A percentile compares a stretch with the other conserved stretches of the same genome.
Conservation (phyloP, 2,113 vertebrate species). For the Microcebus lehilahytsara region DNA sequence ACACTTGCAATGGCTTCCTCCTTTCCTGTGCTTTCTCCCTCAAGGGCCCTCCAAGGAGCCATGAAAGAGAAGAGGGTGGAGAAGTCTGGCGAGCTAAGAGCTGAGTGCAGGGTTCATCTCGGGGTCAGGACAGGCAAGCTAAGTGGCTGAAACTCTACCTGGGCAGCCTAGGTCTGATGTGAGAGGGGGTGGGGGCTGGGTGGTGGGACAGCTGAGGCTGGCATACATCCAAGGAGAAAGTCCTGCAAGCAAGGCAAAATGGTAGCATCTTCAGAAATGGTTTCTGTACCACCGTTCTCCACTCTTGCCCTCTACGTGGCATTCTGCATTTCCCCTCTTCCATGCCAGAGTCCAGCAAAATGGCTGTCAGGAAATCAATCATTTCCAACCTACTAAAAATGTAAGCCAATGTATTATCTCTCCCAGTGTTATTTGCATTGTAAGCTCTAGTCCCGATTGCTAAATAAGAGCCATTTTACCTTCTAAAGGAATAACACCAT, state of each 20-base stretch:
- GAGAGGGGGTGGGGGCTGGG: neutral
- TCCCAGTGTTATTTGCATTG: neutral
- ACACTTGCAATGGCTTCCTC: neutral
- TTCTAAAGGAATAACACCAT: neutral
- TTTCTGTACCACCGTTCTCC: neutral
- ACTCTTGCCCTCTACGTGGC: neutral
- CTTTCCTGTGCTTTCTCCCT: neutral
- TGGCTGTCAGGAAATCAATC: neutral
- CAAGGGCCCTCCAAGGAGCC: neutral
- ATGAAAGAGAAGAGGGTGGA: neutral
- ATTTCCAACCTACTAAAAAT: neutral
- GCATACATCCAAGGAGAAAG: neutral
- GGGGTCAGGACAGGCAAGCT: neutral
- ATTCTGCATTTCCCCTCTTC: neutral
- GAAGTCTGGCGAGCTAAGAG: neutral
- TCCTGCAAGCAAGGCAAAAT: neutral
- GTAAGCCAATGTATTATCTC: neutral
- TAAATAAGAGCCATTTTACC: neutral
- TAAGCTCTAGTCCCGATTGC: neutral
- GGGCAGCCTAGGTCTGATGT: neutral
- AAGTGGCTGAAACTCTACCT: neutral
- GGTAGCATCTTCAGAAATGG: neutral
- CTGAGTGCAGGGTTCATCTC: neutral
- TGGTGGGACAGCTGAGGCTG: neutral
- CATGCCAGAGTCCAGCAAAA: neutral